phyloP scores from a whole-genome alignment of 2,113 vertebrate genomes.

The Lethenteron camtschaticum region DNA sequence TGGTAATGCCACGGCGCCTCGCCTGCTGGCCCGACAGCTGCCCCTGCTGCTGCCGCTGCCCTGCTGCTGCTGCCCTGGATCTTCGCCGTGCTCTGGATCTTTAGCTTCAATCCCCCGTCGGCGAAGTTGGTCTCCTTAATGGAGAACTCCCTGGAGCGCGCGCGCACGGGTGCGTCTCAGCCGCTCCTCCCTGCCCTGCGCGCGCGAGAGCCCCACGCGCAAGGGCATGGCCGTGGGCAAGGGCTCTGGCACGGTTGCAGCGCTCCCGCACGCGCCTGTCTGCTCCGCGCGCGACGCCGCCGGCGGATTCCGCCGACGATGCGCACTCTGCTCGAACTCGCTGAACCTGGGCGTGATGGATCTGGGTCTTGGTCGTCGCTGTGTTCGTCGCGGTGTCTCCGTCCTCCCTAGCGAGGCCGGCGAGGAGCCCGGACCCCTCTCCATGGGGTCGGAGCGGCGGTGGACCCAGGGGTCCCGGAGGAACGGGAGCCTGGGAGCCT shows the following conservation, averaged over 20 bases:
- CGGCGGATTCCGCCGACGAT: conserved; percentile 19
- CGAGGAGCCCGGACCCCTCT: conserved; percentile 52
- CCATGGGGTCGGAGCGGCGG: conserved; percentile 28
- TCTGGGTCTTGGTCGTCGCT: conserved; percentile 16
- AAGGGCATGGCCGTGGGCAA: conserved; percentile 21
- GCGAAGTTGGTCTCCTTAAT: conserved; percentile 98
- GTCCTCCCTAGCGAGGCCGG: conserved; percentile 45
- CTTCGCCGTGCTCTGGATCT: conserved; percentile 95
- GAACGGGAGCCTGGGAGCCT: no score
- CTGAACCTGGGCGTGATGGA: conserved; percentile 13
- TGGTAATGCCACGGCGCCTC: conserved; percentile 89
- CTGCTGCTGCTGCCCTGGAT: conserved; percentile 88
- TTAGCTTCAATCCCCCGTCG: conserved; percentile 85
- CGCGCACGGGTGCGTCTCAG: conserved; percentile 47
- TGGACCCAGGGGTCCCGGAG: no score
- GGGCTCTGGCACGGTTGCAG: conserved; percentile 19
- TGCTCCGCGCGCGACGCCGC: conserved; percentile 4
- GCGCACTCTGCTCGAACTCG: conserved; percentile 10
- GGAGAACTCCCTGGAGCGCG: conserved; percentile 95
- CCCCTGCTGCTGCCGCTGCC: conserved; percentile 84
- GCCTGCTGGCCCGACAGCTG: conserved; percentile 98
- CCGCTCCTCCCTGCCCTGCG: conserved; percentile 36
- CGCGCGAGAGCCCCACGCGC: conserved; percentile 20
- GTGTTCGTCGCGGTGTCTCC: conserved; percentile 47
- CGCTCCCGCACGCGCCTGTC: conserved; percentile 8